These are phyloP conservation scores for Drosophila subpulchrella DNA, from an alignment of 1,140 invertebrate genomes.

Conservation along the genomic window DNA sequence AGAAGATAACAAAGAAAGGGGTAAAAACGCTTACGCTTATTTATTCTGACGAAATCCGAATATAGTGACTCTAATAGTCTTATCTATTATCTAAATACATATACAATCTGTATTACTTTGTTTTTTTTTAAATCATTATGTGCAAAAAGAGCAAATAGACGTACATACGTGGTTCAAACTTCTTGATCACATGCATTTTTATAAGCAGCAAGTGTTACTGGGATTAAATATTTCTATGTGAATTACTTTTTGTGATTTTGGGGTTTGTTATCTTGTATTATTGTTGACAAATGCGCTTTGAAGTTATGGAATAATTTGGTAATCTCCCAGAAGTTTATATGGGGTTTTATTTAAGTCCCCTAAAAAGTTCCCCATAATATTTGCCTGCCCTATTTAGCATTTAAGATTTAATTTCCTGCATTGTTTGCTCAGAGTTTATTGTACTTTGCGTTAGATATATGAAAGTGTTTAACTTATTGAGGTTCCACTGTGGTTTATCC, in stretches of 20 bases:
- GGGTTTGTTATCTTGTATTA: slow-evolving; percentile 4
- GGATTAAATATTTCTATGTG: neutral
- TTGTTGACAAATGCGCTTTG: neutral
- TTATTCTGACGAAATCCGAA: neutral
- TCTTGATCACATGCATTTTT: slow-evolving; percentile 7
- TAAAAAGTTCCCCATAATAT: neutral
- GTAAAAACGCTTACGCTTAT: neutral
- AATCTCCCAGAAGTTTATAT: neutral
- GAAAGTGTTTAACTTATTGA: neutral
- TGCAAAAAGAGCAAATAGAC: neutral
- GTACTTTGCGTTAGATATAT: neutral
- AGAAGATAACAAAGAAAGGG: neutral
- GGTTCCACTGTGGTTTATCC: neutral
- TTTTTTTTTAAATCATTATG: neutral
- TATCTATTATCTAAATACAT: neutral
- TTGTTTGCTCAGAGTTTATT: neutral
- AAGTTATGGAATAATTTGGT: neutral
- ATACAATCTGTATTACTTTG: neutral
- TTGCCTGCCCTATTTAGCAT: no score
- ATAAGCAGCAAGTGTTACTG: neutral
- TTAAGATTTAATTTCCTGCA: no score
- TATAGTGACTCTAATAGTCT: neutral
- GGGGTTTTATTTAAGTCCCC: neutral
- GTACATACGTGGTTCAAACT: neutral
- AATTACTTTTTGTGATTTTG: neutral